These are phyloP conservation scores for Zosterops borbonicus DNA, from an alignment of 2,113 vertebrate species.

Conservation along the genomic window DNA sequence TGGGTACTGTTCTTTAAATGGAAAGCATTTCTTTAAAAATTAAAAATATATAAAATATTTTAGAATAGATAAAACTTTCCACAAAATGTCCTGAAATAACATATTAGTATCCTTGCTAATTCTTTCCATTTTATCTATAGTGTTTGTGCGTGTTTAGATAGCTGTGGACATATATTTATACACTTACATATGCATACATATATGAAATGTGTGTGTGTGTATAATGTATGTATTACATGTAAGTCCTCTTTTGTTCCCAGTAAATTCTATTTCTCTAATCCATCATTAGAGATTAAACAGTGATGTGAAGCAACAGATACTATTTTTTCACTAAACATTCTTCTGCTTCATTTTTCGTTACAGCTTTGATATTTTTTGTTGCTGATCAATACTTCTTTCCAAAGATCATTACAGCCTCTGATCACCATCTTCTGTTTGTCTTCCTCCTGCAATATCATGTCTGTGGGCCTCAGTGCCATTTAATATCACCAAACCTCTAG, in stretches of 20 bases:
- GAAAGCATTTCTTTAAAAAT: neutral
- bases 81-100: neutral
- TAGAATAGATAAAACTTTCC: neutral
- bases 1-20: neutral
- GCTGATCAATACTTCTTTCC: neutral
- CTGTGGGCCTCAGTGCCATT: neutral
- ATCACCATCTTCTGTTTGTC: neutral
- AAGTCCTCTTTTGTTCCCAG: neutral
- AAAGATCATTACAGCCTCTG: neutral
- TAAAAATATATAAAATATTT: neutral
- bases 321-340: neutral
- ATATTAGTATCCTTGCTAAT: neutral
- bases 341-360: neutral
- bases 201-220: accelerated
- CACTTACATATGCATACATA: neutral
- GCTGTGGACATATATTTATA: no score
- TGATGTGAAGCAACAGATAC: neutral
- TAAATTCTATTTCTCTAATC: neutral
- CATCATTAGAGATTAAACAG: neutral
- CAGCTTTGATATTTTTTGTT: neutral
- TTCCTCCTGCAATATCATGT: neutral
- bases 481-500: neutral
- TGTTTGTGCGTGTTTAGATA: no score
- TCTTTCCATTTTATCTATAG: neutral
- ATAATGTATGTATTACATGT: neutral